Evolutionary conservation across 2,797 vertebrate genomes (phyloP).

Genomic region (Bradypus variegatus): DNA sequence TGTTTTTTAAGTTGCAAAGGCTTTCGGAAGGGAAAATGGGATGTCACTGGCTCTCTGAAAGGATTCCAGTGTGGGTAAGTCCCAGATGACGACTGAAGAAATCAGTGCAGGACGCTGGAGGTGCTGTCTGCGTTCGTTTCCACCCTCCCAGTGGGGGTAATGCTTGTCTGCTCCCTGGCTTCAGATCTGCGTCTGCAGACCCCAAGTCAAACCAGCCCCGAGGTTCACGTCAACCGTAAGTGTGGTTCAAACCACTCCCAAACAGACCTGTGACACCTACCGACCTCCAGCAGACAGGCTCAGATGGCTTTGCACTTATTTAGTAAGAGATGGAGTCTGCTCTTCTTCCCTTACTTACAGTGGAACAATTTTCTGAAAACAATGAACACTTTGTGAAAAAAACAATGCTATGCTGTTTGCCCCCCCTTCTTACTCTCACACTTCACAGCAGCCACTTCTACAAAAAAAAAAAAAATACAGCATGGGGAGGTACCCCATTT

Average conservation of each 20-base stretch:
- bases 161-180: neutral
- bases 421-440: too few species aligned
- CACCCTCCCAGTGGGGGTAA: rapidly evolving
- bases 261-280: neutral
- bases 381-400: neutral
- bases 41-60: neutral
- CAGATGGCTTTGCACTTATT: neutral
- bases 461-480: neutral
- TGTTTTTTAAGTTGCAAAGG: neutral
- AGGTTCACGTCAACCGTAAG: neutral
- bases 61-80: neutral
- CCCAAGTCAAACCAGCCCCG: too few species aligned
- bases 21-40: neutral
- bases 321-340: neutral
- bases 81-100: neutral
- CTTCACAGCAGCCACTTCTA: neutral
- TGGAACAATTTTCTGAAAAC: neutral
- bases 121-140: neutral
- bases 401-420: too few species aligned
- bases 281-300: neutral
- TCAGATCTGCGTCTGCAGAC: neutral
- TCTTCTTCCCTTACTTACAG: too few species aligned
- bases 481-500: neutral
- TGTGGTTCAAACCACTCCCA: neutral
- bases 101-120: rapidly evolving